phyloP scores from a whole-genome alignment of 2,797 vertebrate genomes.

The Sarcophilus harrisii region DNA sequence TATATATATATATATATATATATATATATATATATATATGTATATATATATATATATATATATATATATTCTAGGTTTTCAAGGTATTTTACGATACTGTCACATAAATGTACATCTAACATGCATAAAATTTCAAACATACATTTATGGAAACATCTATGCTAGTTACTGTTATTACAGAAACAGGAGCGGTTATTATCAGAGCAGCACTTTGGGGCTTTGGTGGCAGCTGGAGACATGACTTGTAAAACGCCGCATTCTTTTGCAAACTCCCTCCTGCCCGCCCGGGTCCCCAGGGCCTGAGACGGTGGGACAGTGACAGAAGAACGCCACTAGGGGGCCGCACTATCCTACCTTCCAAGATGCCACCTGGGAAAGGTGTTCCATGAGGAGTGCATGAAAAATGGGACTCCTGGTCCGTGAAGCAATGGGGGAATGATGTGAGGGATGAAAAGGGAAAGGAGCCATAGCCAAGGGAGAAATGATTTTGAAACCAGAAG shows the following conservation, averaged over 20 bases:
- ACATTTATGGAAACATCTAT: too few relatives aligned
- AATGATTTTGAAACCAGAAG: background rate
- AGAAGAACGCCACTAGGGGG: background rate
- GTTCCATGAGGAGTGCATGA: background rate
- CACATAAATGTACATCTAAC: background rate
- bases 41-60: background rate
- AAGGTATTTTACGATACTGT: background rate
- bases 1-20: background rate
- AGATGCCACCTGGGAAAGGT: background rate
- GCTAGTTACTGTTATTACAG: background rate
- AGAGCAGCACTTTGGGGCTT: background rate
- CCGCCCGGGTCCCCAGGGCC: background rate
- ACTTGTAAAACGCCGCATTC: slow-evolving; percentile 13
- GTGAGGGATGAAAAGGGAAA: background rate
- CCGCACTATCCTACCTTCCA: background rate
- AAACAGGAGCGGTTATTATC: background rate
- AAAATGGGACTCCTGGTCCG: background rate
- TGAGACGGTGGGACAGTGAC: fast-evolving
- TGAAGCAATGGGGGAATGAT: background rate
- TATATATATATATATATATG: background rate
- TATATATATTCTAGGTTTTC: background rate
- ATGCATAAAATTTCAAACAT: background rate
- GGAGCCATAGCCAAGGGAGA: background rate
- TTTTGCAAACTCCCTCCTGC: background rate
- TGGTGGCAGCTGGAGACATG: background rate